Conservation (phyloP, 1,140 invertebrate genomes). For the Planococcus citri region DNA sequence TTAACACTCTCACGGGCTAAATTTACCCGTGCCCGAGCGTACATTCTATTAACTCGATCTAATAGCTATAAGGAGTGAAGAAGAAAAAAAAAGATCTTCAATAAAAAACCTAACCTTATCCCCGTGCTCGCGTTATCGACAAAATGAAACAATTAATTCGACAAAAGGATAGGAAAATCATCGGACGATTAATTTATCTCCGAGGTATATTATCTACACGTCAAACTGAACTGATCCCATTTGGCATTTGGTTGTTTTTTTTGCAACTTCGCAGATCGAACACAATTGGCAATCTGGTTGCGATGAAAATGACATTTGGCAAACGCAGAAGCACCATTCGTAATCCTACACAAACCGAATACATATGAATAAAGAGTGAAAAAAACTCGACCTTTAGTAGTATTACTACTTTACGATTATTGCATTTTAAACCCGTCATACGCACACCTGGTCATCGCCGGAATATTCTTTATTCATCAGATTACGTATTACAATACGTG, state of each 20-base stretch:
- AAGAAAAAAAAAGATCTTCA: not conserved
- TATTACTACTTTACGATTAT: not conserved
- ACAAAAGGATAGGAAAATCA: no score
- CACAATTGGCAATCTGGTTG: no score
- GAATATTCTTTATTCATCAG: not conserved
- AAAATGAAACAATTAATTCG: not conserved
- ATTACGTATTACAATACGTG: not conserved
- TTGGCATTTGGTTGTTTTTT: no score
- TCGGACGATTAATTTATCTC: no score
- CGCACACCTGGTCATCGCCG: not conserved
- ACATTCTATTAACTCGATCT: constrained; percentile 18
- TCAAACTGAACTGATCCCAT: no score
- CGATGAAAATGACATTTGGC: no score
- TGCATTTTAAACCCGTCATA: not conserved
- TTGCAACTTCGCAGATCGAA: no score
- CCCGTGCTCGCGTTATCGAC: not conserved
- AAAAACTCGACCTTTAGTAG: not conserved
- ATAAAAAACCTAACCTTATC: not conserved
- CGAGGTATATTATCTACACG: no score
- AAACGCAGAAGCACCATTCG: no score
- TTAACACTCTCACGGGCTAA: constrained; percentile 18
- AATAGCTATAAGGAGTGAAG: no score
- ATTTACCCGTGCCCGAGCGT: constrained; percentile 11
- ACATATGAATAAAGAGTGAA: no score
- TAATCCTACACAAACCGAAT: not conserved